A percentile compares a stretch with the other conserved stretches of the same genome.
Evolutionary conservation across 2,797 vertebrate genomes (phyloP).

Genomic region (Danio albolineatus): DNA sequence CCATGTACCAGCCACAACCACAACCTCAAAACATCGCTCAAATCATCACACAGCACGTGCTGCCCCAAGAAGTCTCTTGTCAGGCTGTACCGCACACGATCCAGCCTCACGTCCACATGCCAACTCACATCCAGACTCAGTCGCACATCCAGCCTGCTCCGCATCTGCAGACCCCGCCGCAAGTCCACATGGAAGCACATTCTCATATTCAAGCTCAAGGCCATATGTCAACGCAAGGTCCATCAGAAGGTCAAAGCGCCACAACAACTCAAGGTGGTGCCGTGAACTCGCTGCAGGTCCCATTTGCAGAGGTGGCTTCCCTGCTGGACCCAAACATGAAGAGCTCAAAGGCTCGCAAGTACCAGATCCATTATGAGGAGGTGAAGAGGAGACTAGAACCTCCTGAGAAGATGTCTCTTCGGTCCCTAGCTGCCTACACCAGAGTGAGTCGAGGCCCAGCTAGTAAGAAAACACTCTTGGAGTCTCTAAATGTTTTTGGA

Average conservation of each 20-base stretch:
- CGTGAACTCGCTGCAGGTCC: slow-evolving; percentile 67
- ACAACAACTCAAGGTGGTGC: slow-evolving; percentile 41
- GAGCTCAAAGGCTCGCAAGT: slow-evolving; percentile 83
- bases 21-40: slow-evolving; percentile 60
- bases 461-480: slow-evolving; percentile 81
- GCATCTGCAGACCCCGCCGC: slow-evolving; percentile 30
- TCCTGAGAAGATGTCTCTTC: slow-evolving; percentile 85
- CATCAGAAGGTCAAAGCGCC: slow-evolving; percentile 43
- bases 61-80: slow-evolving; percentile 58
- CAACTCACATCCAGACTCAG: slow-evolving; percentile 53
- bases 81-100: slow-evolving; percentile 54
- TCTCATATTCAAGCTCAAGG: slow-evolving; percentile 38
- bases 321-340: slow-evolving; percentile 87
- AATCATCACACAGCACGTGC: slow-evolving; percentile 57
- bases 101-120: slow-evolving; percentile 53
- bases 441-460: slow-evolving; percentile 85
- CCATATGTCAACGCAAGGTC: slow-evolving; percentile 40
- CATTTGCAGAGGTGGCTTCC: slow-evolving; percentile 83
- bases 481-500: slow-evolving; percentile 78
- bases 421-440: slow-evolving; percentile 83
- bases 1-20: slow-evolving; percentile 58
- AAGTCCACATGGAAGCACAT: slow-evolving; percentile 39
- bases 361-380: slow-evolving; percentile 79
- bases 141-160: slow-evolving; percentile 35
- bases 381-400: slow-evolving; percentile 81